These are phyloP conservation scores for Dasyurus viverrinus DNA, from an alignment of 2,113 vertebrate genomes.

Conservation along the genomic window DNA sequence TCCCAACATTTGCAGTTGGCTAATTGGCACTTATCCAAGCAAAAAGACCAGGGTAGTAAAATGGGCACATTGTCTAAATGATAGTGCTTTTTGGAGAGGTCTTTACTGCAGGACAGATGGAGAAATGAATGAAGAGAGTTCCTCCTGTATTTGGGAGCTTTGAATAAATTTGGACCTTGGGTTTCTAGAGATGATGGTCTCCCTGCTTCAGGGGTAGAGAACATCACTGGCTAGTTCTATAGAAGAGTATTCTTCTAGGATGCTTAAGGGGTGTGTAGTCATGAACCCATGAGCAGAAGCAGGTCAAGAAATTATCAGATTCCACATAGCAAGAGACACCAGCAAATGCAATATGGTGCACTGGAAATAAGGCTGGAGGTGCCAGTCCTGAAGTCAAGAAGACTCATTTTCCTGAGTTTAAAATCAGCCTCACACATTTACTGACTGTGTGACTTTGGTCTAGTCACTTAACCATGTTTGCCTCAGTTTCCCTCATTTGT, in stretches of 20 bases:
- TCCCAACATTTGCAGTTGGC: not conserved
- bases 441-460: not conserved
- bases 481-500: not conserved
- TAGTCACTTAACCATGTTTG: not conserved
- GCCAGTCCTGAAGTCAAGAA: not conserved
- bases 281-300: not conserved
- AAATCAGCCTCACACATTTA: not conserved
- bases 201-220: not conserved
- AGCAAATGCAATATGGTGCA: not conserved
- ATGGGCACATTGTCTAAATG: not conserved
- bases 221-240: not conserved
- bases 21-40: not conserved
- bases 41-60: constrained; percentile 42
- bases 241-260: not conserved
- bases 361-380: not conserved
- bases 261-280: not conserved
- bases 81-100: not conserved
- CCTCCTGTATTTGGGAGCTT: not conserved
- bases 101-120: not conserved
- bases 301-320: not conserved
- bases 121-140: not conserved
- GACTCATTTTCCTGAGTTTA: not conserved
- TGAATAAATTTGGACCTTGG: not conserved
- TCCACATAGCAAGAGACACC: not conserved
- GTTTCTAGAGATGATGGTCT: not conserved